Evolutionary conservation across 2,113 vertebrate genomes (phyloP).

Genomic region (Pomatorhinus ruficollis): DNA sequence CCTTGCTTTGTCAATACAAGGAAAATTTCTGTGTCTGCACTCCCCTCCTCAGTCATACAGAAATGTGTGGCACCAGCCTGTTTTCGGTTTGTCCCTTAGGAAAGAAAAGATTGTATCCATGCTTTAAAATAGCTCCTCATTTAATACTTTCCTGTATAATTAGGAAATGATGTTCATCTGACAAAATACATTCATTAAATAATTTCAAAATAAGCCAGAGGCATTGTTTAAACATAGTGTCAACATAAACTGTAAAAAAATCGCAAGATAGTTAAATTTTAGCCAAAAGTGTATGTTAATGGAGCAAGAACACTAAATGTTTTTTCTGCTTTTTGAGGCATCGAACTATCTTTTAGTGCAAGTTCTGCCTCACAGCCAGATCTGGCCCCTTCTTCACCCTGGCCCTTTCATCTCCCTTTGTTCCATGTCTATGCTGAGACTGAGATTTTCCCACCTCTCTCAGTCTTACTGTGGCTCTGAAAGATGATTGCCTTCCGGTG

Average conservation of each 20-base stretch:
- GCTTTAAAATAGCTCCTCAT: constrained; percentile 50
- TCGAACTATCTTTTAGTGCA: constrained; percentile 71
- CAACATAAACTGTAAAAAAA: constrained; percentile 71
- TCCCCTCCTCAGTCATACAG: neutral
- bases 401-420: constrained; percentile 95
- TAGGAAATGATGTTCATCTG: constrained; percentile 67
- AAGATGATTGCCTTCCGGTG: constrained; percentile 93
- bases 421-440: constrained; percentile 83
- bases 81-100: constrained; percentile 46
- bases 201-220: constrained; percentile 73
- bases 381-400: constrained; percentile 88
- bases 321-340: constrained; percentile 73
- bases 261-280: constrained; percentile 53
- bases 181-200: constrained; percentile 79
- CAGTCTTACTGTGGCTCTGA: constrained; percentile 87
- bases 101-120: neutral
- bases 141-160: constrained; percentile 51
- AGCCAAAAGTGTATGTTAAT: constrained; percentile 76
- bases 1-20: neutral
- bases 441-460: constrained; percentile 85
- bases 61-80: neutral
- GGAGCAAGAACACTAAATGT: constrained; percentile 76
- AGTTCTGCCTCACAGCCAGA: constrained; percentile 90
- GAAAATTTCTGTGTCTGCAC: neutral
- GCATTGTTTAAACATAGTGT: constrained; percentile 72